phyloP scores from a whole-genome alignment of 2,888 invertebrate species.

The Nephrotoma guestfalica region DNA sequence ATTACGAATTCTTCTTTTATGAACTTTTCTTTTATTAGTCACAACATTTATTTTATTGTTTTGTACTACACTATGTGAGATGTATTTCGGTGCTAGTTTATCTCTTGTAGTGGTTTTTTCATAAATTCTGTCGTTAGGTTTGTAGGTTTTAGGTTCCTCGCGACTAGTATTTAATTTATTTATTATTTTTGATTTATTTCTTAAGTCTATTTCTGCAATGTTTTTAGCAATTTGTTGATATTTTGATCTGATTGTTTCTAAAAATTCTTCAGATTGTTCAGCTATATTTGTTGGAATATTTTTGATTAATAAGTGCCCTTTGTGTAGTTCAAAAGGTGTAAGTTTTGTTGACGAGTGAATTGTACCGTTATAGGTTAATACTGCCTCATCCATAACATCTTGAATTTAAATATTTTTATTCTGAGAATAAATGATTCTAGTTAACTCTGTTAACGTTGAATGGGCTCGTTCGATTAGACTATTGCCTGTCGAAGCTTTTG shows the following conservation, averaged over 20 bases:
- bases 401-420: not conserved
- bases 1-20: not conserved
- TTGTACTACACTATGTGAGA: not conserved
- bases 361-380: not conserved
- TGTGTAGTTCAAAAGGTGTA: not conserved
- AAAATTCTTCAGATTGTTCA: not conserved
- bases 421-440: not conserved
- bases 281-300: not conserved
- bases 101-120: not conserved
- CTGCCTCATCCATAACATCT: not conserved
- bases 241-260: not conserved
- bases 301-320: not conserved
- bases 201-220: not conserved
- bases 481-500: not conserved
- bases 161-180: not conserved
- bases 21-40: not conserved
- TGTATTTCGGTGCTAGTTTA: not conserved
- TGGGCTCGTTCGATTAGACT: not conserved
- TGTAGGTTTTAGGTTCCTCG: not conserved
- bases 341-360: not conserved
- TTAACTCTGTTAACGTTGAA: not conserved
- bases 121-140: not conserved
- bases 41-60: not conserved
- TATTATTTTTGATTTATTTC: not conserved
- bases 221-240: not conserved